phyloP scores from a whole-genome alignment of 2,797 vertebrate genomes.

The Dallia pectoralis region DNA sequence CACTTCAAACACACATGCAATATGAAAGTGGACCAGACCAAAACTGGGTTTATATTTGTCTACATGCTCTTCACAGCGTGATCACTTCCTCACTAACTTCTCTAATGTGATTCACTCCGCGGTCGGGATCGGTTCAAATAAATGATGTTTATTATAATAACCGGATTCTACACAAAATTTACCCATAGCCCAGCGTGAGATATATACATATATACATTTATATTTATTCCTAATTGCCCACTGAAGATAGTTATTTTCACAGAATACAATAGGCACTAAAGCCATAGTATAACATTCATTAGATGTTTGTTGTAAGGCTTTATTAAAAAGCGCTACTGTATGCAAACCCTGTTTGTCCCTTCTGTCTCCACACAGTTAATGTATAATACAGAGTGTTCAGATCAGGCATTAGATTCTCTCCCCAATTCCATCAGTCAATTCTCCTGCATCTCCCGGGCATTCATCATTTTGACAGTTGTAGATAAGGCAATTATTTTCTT shows the following conservation, averaged over 20 bases:
- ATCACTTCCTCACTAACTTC: no score
- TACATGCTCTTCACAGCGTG: not conserved
- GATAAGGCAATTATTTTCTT: constrained; percentile 82
- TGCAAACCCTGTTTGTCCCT: constrained; percentile 64
- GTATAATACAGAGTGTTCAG: constrained; percentile 78
- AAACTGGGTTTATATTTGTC: not conserved
- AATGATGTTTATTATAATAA: not conserved
- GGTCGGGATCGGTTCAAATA: not conserved
- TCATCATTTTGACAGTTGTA: constrained; percentile 82
- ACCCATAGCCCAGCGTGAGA: not conserved
- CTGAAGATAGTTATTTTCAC: not conserved
- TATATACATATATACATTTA: not conserved
- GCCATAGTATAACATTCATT: constrained; percentile 67
- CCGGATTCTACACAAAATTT: not conserved
- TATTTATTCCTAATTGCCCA: not conserved
- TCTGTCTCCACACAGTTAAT: constrained; percentile 71
- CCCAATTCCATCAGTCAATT: constrained; percentile 80
- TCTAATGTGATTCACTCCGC: not conserved
- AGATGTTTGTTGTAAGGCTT: constrained; percentile 55
- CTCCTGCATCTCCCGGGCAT: constrained; percentile 72
- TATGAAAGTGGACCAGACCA: not conserved
- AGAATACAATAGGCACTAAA: constrained; percentile 30
- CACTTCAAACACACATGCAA: constrained; percentile 15
- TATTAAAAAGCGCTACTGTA: constrained; percentile 63
- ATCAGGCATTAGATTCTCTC: constrained; percentile 73